phyloP scores from a whole-genome alignment of 2,888 invertebrate genomes.

The Nephrotoma appendiculata region DNA sequence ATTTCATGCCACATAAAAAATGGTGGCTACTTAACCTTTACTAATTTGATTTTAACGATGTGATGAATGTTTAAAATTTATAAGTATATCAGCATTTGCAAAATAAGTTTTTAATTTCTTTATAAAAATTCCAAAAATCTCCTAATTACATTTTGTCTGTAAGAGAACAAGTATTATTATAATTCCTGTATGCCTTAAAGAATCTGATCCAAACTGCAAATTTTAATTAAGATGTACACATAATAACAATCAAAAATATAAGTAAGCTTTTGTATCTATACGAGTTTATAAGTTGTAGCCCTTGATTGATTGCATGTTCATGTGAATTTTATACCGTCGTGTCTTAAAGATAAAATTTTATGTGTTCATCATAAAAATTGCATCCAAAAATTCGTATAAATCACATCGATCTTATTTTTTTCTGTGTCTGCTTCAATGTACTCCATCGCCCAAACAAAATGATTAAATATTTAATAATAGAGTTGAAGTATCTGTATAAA shows the following conservation, averaged over 20 bases:
- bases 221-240: neutral
- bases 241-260: neutral
- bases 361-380: neutral
- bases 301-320: neutral
- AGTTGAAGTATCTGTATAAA: neutral
- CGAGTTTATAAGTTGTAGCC: neutral
- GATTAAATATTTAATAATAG: neutral
- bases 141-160: neutral
- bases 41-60: neutral
- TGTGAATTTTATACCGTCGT: neutral
- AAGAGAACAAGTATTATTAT: neutral
- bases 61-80: neutral
- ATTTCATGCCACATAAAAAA: too few species aligned
- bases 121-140: neutral
- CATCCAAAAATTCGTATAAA: neutral
- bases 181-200: neutral
- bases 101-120: neutral
- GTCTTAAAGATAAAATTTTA: neutral
- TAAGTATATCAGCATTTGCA: neutral
- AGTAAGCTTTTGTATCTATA: neutral
- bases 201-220: neutral
- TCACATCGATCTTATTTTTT: neutral
- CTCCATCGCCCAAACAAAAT: neutral
- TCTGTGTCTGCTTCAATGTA: neutral
- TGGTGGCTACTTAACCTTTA: neutral